Base-by-base conservation (phyloP, 2,113 vertebrate species). In the Oreamnos americanus region DNA sequence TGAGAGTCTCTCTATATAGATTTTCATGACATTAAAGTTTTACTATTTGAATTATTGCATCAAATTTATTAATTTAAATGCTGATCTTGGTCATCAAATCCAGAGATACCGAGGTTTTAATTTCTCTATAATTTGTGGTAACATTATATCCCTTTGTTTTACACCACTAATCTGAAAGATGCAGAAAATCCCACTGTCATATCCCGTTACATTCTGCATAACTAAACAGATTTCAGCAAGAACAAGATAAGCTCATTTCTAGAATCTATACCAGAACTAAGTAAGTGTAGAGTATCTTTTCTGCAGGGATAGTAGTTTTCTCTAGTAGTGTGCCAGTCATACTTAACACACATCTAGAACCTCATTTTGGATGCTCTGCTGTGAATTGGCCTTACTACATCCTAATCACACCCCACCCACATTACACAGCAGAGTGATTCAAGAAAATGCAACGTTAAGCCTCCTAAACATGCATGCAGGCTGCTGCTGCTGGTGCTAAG, bases 391-490 rank as follows among this genome's bases (percentile, higher is more conserved):
- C 78, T 85, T 86, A 62, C 67, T 94, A 87, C 19, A 76, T 49
- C 15, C 86, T 95, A 97, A 95, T 93, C 67, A 74, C 6, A 88
- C 43, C 36, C 64, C 30, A 0, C 53, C 60, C 82, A 86, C 71
- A 36, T 39, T n/a, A 43, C 23, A 82, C 16, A 94, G 45, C 60
- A 82, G 39, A 95, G 36, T 55, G 76, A 95, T 57, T 95, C 43
- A 94, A 58, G 79, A 96, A 92, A 95, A 87, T 8, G 88, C 25
- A 62, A 57, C 6, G 88, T 86, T 97, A 97, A 94, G 49, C 67
- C 33, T 86, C 71, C 82, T 91, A 92, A 95, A 93, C 53, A 23
- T 55, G 53, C 19, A 55, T 21, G 53, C 53, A 21, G 19, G 19
- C 7, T 21, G 53, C 51, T 53, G 51, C 53, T 21, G 53, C 55